phyloP scores from a whole-genome alignment of 2,113 vertebrate genomes.

The Chloebia gouldiae region DNA sequence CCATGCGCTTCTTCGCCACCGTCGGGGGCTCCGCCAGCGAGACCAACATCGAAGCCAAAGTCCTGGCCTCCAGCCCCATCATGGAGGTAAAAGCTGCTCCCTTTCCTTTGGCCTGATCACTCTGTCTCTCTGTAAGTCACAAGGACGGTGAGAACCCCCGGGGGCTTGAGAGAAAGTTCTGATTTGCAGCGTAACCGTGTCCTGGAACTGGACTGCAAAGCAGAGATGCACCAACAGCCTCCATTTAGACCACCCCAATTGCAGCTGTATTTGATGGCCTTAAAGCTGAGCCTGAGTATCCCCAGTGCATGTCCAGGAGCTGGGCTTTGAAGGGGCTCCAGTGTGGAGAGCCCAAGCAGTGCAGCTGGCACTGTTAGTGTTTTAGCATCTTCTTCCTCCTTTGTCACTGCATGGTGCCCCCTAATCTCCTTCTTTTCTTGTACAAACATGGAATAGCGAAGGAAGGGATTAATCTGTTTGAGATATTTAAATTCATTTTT shows the following conservation, averaged over 20 bases:
- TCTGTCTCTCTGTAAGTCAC: background rate
- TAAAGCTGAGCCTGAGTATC: background rate
- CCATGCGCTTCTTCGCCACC: constrained; percentile 92
- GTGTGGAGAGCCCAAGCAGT: accelerated
- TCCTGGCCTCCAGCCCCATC: constrained; percentile 91
- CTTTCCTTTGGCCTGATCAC: no score
- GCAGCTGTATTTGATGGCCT: background rate
- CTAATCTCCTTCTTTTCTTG: background rate
- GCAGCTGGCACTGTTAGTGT: accelerated
- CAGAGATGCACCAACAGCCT: accelerated
- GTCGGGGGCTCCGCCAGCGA: constrained; percentile 87
- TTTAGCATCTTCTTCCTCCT: background rate
- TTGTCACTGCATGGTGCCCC: background rate
- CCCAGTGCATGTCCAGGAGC: background rate
- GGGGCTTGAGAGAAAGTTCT: background rate
- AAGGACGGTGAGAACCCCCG: accelerated
- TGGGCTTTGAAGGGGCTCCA: background rate
- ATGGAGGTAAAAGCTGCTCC: constrained; percentile 84
- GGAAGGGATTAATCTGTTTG: background rate
- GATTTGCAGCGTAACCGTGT: background rate
- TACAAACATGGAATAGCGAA: no score
- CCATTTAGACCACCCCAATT: accelerated
- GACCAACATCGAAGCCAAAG: constrained; percentile 91
- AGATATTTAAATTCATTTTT: background rate
- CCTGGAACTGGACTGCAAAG: background rate